Evolutionary conservation across 2,113 vertebrate genomes (phyloP).

Genomic region (Hypanus sabinus): DNA sequence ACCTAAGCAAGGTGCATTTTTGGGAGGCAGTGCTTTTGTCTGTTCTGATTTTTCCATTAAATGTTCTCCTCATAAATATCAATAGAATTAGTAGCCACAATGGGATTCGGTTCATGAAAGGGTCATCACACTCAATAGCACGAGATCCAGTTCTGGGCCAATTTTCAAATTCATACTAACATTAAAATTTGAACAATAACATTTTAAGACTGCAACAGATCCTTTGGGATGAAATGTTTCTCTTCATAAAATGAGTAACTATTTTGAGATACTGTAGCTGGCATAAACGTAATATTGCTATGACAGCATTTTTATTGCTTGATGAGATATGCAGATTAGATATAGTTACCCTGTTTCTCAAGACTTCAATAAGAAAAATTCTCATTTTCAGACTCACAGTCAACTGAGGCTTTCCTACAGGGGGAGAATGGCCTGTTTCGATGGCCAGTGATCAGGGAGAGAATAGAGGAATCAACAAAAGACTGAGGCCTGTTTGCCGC

Average conservation of each 20-base stretch:
- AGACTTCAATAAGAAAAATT: background rate
- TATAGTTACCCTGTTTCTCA: background rate
- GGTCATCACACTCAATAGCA: background rate
- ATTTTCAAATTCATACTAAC: background rate
- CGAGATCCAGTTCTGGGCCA: background rate
- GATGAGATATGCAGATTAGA: background rate
- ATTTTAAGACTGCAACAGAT: background rate
- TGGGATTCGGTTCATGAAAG: background rate
- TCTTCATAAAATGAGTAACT: background rate
- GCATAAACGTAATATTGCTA: background rate
- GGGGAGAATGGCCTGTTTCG: background rate
- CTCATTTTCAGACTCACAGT: background rate
- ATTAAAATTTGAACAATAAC: background rate
- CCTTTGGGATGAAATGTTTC: background rate
- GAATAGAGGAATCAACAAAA: too few species aligned
- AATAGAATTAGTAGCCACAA: background rate
- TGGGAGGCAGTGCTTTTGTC: background rate
- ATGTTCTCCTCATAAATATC: background rate
- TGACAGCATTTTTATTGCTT: background rate
- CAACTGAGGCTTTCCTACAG: background rate
- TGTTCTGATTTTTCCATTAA: background rate
- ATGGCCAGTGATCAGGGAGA: background rate
- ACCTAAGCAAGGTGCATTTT: background rate
- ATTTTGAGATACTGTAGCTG: constrained; percentile 1
- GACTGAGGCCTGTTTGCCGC: background rate